Evolutionary conservation across 2,888 invertebrate species (phyloP).

Genomic region (Drosophila fungiperda): DNA sequence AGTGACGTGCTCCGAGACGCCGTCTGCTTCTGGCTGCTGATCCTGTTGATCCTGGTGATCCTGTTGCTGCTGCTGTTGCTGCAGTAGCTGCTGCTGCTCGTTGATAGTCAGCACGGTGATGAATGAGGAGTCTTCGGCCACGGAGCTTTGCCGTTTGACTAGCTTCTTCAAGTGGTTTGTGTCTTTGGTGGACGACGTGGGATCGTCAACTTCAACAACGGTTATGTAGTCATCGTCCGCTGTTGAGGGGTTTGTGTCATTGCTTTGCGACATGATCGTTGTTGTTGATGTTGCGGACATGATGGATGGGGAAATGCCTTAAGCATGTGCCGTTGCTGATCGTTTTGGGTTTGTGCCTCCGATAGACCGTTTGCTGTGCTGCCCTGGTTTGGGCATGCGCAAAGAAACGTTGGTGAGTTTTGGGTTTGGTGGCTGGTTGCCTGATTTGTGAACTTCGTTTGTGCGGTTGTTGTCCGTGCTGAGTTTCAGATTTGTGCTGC

Average conservation of each 20-base stretch:
- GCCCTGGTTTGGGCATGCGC: slow-evolving; percentile 10
- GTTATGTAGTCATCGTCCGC: slow-evolving; percentile 86
- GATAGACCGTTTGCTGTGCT: slow-evolving; percentile 10
- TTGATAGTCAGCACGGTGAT: slow-evolving; percentile 88
- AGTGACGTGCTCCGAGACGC: slow-evolving; percentile 89
- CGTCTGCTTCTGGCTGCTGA: slow-evolving; percentile 3
- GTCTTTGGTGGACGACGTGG: slow-evolving; percentile 79
- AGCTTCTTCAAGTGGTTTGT: slow-evolving; percentile 79
- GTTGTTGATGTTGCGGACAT: slow-evolving; percentile 52
- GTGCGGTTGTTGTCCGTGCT: slow-evolving; percentile 43
- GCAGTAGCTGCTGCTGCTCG: slow-evolving; percentile 74
- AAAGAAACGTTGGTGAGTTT: slow-evolving; percentile 26
- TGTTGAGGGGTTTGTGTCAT: slow-evolving; percentile 34
- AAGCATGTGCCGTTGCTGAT: slow-evolving; percentile 31
- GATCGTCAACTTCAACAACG: slow-evolving; percentile 87
- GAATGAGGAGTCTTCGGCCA: slow-evolving; percentile 85
- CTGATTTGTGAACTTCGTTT: slow-evolving; percentile 36
- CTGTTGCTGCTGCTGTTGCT: slow-evolving; percentile 65
- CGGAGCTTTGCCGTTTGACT: slow-evolving; percentile 75
- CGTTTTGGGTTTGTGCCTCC: slow-evolving; percentile 32
- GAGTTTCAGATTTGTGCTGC: slow-evolving; percentile 33
- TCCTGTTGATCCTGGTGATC: slow-evolving; percentile 43
- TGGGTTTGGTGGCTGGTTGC: slow-evolving; percentile 21
- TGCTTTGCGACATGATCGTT: slow-evolving; percentile 31
- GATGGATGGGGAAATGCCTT: slow-evolving; percentile 29